Percentiles rank a stretch among this genome's conserved stretches.
These are phyloP conservation scores for Nipponacmea schrenckii DNA, from an alignment of 2,888 invertebrate species.

Conservation along the genomic window DNA sequence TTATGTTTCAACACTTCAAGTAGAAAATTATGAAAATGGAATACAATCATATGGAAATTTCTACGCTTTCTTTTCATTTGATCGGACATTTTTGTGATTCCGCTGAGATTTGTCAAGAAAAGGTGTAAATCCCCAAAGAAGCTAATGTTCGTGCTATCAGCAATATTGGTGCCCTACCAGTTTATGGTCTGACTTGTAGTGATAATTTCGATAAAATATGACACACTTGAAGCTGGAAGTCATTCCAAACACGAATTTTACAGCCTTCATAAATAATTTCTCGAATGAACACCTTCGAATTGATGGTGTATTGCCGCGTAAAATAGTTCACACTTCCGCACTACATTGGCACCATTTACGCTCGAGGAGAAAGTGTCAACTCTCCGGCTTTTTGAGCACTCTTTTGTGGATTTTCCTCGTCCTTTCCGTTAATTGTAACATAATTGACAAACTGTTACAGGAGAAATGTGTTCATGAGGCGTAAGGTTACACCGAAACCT, in stretches of 20 bases:
- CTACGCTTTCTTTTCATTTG: constrained; percentile 9
- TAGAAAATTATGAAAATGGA: constrained; percentile 28
- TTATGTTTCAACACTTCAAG: constrained; percentile 23
- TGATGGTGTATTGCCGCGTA: background rate
- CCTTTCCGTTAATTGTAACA: background rate
- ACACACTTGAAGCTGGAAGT: background rate
- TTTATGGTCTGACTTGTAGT: constrained; percentile 4
- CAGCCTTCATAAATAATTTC: constrained; percentile 5
- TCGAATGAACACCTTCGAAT: background rate
- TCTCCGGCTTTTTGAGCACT: background rate
- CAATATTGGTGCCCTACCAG: constrained; percentile 2
- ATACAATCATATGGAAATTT: constrained; percentile 30
- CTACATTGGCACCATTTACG: background rate
- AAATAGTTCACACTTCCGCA: background rate
- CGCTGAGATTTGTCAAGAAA: background rate
- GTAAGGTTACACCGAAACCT: constrained; percentile 2
- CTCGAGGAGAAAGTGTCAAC: background rate
- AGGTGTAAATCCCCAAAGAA: constrained; percentile 5
- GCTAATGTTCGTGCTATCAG: constrained; percentile 4
- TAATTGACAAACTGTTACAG: background rate
- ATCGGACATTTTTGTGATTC: background rate
- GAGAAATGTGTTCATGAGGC: background rate
- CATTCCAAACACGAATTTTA: background rate
- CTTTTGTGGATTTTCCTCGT: background rate
- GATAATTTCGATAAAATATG: constrained; percentile 9